Conservation (phyloP, 1,140 invertebrate species). For the Sycophaga agraensis region DNA sequence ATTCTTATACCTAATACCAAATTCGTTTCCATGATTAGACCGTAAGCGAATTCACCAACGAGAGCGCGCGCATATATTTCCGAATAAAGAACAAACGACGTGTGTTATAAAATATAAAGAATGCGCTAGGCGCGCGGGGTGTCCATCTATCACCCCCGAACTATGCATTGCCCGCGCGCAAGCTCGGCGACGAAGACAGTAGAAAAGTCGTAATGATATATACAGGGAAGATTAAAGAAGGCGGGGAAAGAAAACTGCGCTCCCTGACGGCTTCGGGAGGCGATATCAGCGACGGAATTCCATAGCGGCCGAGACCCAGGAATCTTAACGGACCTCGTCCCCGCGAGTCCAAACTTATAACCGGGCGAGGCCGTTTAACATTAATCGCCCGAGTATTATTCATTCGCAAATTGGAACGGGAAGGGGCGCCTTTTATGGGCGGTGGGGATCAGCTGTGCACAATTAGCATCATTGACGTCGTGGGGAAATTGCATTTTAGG, state of each 20-base stretch:
- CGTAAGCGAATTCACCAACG: no score
- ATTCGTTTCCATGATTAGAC: no score
- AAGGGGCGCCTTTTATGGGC: no score
- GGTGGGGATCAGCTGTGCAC: conserved; percentile 15
- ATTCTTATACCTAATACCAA: no score
- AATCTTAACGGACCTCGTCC: conserved; percentile 23
- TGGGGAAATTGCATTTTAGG: no score
- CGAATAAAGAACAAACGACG: not conserved
- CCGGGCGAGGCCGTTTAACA: conserved; percentile 2
- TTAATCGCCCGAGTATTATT: conserved; percentile 21
- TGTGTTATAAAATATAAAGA: not conserved
- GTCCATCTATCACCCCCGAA: no score
- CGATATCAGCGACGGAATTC: not conserved
- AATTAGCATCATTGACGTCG: conserved; percentile 2
- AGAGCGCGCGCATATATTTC: no score
- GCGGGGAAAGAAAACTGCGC: no score
- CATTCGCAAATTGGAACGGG: conserved; percentile 21
- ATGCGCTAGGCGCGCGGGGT: no score
- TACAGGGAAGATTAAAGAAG: conserved; percentile 2
- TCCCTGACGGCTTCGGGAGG: no score
- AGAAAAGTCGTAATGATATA: conserved; percentile 6
- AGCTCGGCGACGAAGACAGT: not conserved
- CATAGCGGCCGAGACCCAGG: not conserved
- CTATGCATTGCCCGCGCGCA: not conserved
- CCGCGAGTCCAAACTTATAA: conserved; percentile 8